These are phyloP conservation scores for Meiosimyza platycephala DNA, from an alignment of 2,888 invertebrate species.

Conservation along the genomic window DNA sequence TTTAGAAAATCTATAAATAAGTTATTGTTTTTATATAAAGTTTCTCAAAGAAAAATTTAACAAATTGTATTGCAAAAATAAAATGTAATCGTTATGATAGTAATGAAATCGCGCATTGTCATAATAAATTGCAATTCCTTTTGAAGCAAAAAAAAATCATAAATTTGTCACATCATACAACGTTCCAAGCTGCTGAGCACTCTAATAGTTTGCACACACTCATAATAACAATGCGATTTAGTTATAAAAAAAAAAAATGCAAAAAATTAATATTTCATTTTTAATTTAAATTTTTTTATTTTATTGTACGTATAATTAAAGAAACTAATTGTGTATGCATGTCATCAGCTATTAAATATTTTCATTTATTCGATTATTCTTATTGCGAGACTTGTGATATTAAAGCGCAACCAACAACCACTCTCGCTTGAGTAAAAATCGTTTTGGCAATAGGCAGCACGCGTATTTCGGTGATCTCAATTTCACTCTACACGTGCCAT, in stretches of 20 bases:
- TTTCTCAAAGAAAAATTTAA: no score
- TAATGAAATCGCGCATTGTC: no score
- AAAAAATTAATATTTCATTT: background rate
- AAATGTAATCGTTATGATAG: no score
- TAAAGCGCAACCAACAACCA: background rate
- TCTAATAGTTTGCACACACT: no score
- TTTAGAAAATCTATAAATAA: no score
- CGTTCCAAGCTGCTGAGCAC: no score
- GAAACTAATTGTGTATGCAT: constrained; percentile 36
- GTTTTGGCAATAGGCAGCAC: background rate
- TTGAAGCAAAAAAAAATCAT: no score
- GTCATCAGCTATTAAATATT: constrained; percentile 30
- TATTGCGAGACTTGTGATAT: background rate
- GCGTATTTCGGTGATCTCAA: background rate
- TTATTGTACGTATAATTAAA: constrained; percentile 21
- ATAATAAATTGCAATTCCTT: no score
- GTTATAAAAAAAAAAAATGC: no score
- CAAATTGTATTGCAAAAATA: no score
- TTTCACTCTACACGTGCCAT: constrained; percentile 17
- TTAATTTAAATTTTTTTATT: background rate
- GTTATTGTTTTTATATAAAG: no score
- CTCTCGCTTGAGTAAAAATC: background rate
- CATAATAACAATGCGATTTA: no score
- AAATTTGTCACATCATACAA: background rate
- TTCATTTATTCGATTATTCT: constrained; percentile 30